phyloP scores from a whole-genome alignment of 2,113 vertebrate genomes.

The Cyphomyrus discorhynchus region DNA sequence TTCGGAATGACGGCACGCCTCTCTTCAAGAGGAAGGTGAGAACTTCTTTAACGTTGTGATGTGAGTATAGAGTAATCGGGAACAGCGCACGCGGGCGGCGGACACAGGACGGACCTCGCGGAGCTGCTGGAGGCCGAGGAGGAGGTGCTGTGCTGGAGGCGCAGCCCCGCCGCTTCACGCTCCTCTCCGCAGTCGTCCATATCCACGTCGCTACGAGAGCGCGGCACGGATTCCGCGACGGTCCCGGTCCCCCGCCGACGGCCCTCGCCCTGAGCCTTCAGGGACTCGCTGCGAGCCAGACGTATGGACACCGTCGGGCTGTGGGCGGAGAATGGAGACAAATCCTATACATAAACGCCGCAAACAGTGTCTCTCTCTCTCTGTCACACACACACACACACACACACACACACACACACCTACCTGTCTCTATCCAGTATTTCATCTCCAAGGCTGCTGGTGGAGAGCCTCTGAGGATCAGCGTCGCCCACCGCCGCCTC shows the following conservation, averaged over 20 bases:
- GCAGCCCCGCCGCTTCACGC: constrained; percentile 51
- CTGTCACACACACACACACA: not conserved
- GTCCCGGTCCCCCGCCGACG: constrained; percentile 57
- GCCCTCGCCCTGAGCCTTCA: constrained; percentile 85
- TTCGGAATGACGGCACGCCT: not conserved
- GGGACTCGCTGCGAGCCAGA: constrained; percentile 81
- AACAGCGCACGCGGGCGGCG: not conserved
- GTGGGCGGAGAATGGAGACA: not conserved
- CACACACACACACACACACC: not conserved
- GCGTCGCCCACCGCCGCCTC: constrained; percentile 23
- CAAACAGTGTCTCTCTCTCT: not conserved
- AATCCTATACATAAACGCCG: not conserved
- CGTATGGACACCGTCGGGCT: constrained; percentile 57
- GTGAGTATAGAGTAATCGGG: not conserved
- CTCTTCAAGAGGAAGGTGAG: not conserved
- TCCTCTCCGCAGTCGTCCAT: constrained; percentile 81
- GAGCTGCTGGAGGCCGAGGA: constrained; percentile 84
- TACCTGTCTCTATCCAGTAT: constrained; percentile 65
- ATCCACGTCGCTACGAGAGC: constrained; percentile 85
- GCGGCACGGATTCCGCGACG: constrained; percentile 70
- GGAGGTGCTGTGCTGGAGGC: constrained; percentile 72
- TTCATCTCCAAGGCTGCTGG: constrained; percentile 80
- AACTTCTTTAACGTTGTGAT: no score
- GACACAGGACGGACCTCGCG: constrained; percentile 61
- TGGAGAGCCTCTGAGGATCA: constrained; percentile 65